Percentiles rank a stretch among this genome's conserved stretches.
Conservation (phyloP, 2,113 vertebrate genomes). For the Ariopsis seemanni region DNA sequence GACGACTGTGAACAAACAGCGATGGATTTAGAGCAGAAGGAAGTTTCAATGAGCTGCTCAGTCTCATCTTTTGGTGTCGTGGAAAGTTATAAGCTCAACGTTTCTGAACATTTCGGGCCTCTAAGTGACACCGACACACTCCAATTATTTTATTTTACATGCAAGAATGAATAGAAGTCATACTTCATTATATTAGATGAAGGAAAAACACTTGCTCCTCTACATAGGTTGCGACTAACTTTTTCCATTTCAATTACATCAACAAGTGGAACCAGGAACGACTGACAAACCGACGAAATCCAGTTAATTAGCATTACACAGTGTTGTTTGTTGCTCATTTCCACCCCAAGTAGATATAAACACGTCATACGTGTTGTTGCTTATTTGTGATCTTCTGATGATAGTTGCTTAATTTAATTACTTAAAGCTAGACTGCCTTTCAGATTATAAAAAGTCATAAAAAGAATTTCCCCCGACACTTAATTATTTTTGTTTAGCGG, state of each 20-base stretch:
- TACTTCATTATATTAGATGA: not conserved
- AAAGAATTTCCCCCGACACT: too few relatives aligned
- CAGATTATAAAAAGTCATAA: too few relatives aligned
- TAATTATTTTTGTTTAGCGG: too few relatives aligned
- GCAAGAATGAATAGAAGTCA: not conserved
- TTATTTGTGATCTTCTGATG: not conserved
- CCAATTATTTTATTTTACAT: not conserved
- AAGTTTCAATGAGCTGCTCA: not conserved
- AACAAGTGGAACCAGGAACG: not conserved
- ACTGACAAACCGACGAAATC: not conserved
- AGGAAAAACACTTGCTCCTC: not conserved
- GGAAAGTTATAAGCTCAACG: not conserved
- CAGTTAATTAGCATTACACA: not conserved
- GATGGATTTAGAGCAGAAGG: not conserved
- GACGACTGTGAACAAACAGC: not conserved
- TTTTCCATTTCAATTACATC: not conserved
- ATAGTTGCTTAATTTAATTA: not conserved
- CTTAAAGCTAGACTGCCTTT: not conserved
- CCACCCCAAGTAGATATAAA: not conserved
- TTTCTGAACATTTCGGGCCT: not conserved
- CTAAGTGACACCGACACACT: not conserved
- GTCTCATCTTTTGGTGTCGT: not conserved
- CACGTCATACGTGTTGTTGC: not conserved
- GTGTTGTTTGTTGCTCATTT: too few relatives aligned
- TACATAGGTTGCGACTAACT: not conserved